Conservation (phyloP, 2,888 invertebrate species). For the Pyrocoelia pectoralis region DNA sequence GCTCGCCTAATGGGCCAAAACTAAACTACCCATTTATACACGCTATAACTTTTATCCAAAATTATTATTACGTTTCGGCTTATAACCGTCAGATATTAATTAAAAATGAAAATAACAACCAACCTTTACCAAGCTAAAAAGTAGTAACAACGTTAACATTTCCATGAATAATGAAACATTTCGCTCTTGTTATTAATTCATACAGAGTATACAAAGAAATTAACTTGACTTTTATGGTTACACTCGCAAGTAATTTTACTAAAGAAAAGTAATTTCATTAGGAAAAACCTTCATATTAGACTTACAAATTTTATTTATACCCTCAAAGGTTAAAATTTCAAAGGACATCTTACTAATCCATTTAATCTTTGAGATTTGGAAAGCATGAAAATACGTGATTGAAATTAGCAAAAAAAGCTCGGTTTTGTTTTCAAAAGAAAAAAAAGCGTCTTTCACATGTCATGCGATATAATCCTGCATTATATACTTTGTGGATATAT, state of each 20-base stretch:
- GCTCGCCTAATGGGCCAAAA: slow-evolving; percentile 45
- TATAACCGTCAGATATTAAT: not conserved
- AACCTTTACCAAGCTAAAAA: slow-evolving; percentile 28
- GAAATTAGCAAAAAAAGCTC: not conserved
- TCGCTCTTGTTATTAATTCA: slow-evolving; percentile 40
- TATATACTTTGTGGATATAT: too few relatives aligned
- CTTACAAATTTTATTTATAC: slow-evolving; percentile 35
- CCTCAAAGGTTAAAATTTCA: slow-evolving; percentile 31
- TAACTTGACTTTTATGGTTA: slow-evolving; percentile 42
- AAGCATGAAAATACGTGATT: slow-evolving; percentile 1
- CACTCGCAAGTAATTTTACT: slow-evolving; percentile 37
- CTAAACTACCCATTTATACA: slow-evolving; percentile 45
- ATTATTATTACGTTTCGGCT: too few relatives aligned
- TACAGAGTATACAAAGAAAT: slow-evolving; percentile 40
- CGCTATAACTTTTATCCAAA: slow-evolving; percentile 28
- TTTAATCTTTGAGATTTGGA: not conserved
- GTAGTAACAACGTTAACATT: slow-evolving; percentile 28
- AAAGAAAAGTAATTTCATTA: slow-evolving; percentile 43
- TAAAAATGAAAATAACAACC: slow-evolving; percentile 22
- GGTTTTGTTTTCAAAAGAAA: not conserved
- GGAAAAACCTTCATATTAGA: slow-evolving; percentile 40
- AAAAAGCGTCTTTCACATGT: too few relatives aligned
- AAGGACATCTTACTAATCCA: slow-evolving; percentile 13
- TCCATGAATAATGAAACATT: slow-evolving; percentile 43
- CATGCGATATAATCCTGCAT: too few relatives aligned